Evolutionary conservation across 2,113 vertebrate genomes (phyloP).

Genomic region (Tenebrosternarchus preto): DNA sequence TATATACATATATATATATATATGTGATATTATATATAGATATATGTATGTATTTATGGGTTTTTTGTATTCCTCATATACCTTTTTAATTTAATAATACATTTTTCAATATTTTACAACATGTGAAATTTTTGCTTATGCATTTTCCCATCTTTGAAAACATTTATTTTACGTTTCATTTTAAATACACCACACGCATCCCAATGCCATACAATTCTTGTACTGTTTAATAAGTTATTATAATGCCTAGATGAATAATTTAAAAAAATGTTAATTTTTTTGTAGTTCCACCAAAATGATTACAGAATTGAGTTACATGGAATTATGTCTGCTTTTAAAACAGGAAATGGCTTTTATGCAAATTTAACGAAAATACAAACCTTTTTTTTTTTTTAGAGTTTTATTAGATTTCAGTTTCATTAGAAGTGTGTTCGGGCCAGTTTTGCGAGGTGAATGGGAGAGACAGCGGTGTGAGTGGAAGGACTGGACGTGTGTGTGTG

Average conservation of each 20-base stretch:
- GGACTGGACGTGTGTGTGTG: conserved; percentile 21
- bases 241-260: neutral
- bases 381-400: neutral
- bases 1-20: too few relatives aligned
- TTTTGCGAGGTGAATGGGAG: neutral
- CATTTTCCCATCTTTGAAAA: too few relatives aligned
- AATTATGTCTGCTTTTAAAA: neutral
- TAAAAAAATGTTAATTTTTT: neutral
- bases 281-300: neutral
- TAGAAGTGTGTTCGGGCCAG: neutral
- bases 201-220: neutral
- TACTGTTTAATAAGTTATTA: neutral
- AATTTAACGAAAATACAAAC: neutral
- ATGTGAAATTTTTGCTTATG: neutral
- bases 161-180: too few relatives aligned
- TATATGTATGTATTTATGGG: neutral
- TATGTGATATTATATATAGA: too few relatives aligned
- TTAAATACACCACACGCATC: neutral
- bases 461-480: neutral
- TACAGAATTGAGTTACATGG: neutral
- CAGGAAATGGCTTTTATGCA: too few relatives aligned
- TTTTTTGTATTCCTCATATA: neutral
- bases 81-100: neutral
- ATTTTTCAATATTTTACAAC: neutral
- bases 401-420: neutral